Percentiles rank a stretch among this genome's conserved stretches.
Conservation (phyloP, 2,888 invertebrate species). For the Erynnis tages region DNA sequence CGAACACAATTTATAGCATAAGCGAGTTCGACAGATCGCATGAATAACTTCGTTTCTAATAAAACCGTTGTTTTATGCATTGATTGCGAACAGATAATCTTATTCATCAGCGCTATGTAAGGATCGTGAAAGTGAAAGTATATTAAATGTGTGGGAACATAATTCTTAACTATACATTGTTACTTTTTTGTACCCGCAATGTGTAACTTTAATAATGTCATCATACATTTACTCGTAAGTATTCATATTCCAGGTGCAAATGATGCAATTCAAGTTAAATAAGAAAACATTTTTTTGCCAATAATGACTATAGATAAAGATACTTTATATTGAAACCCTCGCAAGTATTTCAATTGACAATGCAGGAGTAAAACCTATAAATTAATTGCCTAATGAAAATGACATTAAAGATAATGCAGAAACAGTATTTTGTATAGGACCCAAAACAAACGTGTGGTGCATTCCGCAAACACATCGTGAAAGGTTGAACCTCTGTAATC, state of each 20-base stretch:
- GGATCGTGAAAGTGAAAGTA: constrained; percentile 14
- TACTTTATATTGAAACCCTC: too few species aligned
- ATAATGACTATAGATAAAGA: too few species aligned
- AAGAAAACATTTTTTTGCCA: too few species aligned
- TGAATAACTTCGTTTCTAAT: constrained; percentile 8
- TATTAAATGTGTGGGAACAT: constrained; percentile 9
- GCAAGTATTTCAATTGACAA: too few species aligned
- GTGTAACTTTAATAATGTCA: too few species aligned
- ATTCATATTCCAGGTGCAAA: too few species aligned
- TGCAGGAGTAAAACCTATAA: background rate
- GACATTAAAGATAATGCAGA: constrained; percentile 23
- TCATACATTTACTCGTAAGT: too few species aligned
- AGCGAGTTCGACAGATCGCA: constrained; percentile 9
- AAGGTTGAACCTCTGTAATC: constrained; percentile 72
- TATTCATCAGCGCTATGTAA: constrained; percentile 10
- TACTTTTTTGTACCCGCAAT: too few species aligned
- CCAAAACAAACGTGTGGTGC: constrained; percentile 32
- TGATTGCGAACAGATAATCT: constrained; percentile 10
- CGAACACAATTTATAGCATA: constrained; percentile 5
- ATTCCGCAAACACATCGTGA: constrained; percentile 59
- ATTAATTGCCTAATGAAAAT: constrained; percentile 26
- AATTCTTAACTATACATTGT: background rate
- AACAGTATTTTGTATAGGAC: constrained; percentile 20
- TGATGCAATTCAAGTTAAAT: too few species aligned
- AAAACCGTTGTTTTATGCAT: constrained; percentile 16